A percentile compares a stretch with the other conserved stretches of the same genome.
Conservation (phyloP, 2,113 vertebrate species). For the Onychostoma macrolepis region DNA sequence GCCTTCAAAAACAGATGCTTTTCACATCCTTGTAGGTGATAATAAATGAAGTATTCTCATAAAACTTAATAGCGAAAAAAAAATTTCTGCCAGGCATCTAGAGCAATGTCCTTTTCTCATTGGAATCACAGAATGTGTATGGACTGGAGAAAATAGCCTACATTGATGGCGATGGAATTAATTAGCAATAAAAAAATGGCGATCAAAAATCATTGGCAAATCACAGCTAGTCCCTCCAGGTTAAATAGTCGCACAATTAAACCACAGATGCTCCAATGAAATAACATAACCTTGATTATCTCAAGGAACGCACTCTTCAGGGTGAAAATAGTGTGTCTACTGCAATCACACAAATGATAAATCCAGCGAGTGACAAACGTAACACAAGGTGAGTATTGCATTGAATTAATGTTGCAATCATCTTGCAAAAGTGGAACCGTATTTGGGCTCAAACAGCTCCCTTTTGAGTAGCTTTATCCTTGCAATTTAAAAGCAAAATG, state of each 20-base stretch:
- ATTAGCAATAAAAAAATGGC: conserved; percentile 30
- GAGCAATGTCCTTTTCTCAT: conserved; percentile 33
- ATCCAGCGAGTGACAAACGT: not conserved
- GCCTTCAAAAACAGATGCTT: conserved; percentile 42
- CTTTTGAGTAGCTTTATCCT: not conserved
- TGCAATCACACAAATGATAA: not conserved
- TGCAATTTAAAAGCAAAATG: conserved; percentile 25
- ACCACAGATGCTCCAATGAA: conserved; percentile 5
- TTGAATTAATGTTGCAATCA: not conserved
- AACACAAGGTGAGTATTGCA: not conserved
- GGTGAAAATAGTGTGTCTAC: not conserved
- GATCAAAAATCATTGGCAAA: not conserved
- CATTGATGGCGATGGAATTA: not conserved
- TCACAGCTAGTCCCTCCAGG: not conserved
- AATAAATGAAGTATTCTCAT: conserved; percentile 30
- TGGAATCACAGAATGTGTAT: conserved; percentile 3
- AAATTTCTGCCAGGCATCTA: conserved; percentile 16
- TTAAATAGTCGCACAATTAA: conserved; percentile 33
- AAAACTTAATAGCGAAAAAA: conserved; percentile 34
- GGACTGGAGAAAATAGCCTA: not conserved
- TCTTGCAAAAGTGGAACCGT: not conserved
- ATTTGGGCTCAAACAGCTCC: not conserved
- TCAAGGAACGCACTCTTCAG: not conserved
- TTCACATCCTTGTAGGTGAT: conserved; percentile 36
- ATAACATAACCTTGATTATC: not conserved